phyloP scores from a whole-genome alignment of 2,888 invertebrate species.

The Leptinotarsa tumamoca region DNA sequence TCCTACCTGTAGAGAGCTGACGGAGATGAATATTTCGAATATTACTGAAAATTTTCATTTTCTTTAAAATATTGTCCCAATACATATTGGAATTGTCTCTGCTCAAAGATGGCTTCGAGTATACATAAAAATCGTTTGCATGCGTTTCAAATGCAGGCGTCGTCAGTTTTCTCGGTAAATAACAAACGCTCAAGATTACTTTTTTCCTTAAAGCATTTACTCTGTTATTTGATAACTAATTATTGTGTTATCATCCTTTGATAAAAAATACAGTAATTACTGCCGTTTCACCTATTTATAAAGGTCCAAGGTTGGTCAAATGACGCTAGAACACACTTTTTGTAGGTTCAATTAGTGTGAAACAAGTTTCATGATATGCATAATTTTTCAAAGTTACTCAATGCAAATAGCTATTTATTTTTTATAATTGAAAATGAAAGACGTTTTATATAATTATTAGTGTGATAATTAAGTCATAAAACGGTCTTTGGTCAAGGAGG shows the following conservation, averaged over 20 bases:
- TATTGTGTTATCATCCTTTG: constrained; percentile 38
- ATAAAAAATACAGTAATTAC: constrained; percentile 42
- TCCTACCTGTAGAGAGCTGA: no score
- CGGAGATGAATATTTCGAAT: no score
- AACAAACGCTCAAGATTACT: constrained; percentile 2
- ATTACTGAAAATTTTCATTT: no score
- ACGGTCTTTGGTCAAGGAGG: constrained; percentile 42
- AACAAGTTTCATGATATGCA: constrained; percentile 23
- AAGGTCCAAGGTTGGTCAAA: constrained; percentile 40
- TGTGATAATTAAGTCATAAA: constrained; percentile 32
- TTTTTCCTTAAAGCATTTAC: constrained; percentile 35
- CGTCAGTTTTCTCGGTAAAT: neutral
- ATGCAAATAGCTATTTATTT: constrained; percentile 18
- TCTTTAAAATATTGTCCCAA: no score
- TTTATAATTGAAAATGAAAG: constrained; percentile 27
- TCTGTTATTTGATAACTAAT: constrained; percentile 40
- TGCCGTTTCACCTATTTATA: constrained; percentile 35
- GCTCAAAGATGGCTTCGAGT: neutral
- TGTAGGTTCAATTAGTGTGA: constrained; percentile 18
- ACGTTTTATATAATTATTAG: constrained; percentile 31
- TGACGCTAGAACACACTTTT: constrained; percentile 35
- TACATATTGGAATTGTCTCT: no score
- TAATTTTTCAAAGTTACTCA: constrained; percentile 24
- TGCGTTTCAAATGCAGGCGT: neutral
- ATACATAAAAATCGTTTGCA: neutral